Evolutionary conservation across 2,113 vertebrate genomes (phyloP).

Genomic region (Litocranius walleri): DNA sequence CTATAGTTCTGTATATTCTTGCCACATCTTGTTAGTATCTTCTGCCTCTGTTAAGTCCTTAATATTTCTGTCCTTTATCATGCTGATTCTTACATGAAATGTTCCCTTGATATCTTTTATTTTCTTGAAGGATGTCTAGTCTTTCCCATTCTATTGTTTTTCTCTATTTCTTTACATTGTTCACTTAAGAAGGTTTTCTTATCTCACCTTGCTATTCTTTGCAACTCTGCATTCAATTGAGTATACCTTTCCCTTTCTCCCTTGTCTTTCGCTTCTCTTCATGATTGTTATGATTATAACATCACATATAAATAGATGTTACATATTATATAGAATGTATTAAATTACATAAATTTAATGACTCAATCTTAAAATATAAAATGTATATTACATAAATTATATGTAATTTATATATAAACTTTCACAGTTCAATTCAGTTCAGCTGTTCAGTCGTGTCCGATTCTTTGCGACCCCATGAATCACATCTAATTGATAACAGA

Average conservation of each 20-base stretch:
- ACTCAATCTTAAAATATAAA: background rate
- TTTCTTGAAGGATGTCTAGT: background rate
- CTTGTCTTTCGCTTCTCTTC: background rate
- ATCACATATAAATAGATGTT: background rate
- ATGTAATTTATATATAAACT: background rate
- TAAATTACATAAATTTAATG: background rate
- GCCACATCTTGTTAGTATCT: background rate
- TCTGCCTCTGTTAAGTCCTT: background rate
- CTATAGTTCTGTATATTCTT: background rate
- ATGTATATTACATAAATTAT: background rate
- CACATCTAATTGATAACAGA: background rate
- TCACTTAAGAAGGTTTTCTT: background rate
- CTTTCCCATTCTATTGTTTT: background rate
- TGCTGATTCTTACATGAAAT: background rate
- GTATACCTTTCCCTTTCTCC: background rate
- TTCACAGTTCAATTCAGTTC: too few species aligned
- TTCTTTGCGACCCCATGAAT: too few species aligned
- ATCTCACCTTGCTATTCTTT: background rate
- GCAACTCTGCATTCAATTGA: background rate
- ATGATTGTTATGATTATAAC: background rate
- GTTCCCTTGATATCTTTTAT: background rate
- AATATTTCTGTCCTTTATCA: background rate
- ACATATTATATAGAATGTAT: background rate
- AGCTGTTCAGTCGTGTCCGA: too few species aligned
- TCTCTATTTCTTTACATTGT: background rate